Evolutionary conservation across 92 coral and sea anemone genomes (phyloP), one percentile per base, ranked within the genome.

Genomic region (Montipora capitata): DNA sequence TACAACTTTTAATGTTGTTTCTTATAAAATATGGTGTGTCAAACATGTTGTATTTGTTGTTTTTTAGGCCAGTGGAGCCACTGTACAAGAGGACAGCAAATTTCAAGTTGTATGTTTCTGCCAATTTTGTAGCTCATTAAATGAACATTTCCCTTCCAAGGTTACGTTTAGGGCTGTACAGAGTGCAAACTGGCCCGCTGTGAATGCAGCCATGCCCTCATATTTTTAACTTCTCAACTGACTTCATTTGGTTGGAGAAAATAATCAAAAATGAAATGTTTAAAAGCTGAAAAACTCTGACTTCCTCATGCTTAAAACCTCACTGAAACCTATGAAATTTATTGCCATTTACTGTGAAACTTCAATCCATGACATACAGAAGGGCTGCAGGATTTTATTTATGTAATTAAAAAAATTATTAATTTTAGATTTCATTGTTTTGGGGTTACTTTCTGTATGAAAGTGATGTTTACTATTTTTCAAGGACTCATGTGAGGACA

Each of bases 41-140:
- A 42, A 16, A 5, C 5, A 39, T 12, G 52, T 56, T 27, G 10
- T 62, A 0, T 51, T 77, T 43, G 8, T 20, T 70, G 86, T 78
- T 68, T 70, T 86, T 4, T 84, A 96, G 99, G 69, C 66, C 79
- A 10, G 78, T 92, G 63, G 93, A 91, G 73, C 85, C 94, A 18
- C 72, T 77, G 14, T 84, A 76, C 82, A 87, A 81, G 58, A 89
- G 88, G 77, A 54, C 88, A 12, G 74, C 90, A n/a, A 92, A 75
- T 44, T 96, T 96, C 74, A 96, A 95, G 79, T 93, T 94, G 99
- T 96, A 87, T 91, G 99, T 93, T 56, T 16, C 18, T 9, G 3
- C 72, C 17, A 68, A 7, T 39, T 3, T 5, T 48, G 10, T 5
- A 48, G 10, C 52, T 48, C 7, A 5, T 48, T 5, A 48, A 48